These are phyloP conservation scores for Acleris literana DNA, from an alignment of 2,888 invertebrate species.

Conservation along the genomic window DNA sequence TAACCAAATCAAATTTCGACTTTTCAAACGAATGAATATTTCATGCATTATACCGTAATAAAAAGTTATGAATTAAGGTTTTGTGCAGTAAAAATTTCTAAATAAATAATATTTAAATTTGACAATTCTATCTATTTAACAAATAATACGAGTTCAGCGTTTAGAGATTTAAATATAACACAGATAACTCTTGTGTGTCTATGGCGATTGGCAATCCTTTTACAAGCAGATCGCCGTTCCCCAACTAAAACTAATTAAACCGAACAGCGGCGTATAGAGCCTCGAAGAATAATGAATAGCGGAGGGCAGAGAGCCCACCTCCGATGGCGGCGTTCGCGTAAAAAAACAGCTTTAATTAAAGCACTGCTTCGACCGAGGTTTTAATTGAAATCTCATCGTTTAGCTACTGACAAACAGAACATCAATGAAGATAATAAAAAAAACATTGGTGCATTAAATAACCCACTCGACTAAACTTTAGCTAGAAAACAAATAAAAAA, in stretches of 20 bases:
- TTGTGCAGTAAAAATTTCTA: no score
- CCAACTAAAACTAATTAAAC: slow-evolving; percentile 76
- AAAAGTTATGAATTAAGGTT: no score
- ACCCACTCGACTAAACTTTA: no score
- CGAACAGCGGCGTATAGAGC: slow-evolving; percentile 71
- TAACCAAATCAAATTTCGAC: no score
- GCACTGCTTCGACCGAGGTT: slow-evolving; percentile 54
- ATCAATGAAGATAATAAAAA: slow-evolving; percentile 4
- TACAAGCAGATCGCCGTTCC: slow-evolving; percentile 56
- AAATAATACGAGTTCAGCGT: no score
- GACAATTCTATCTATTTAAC: no score
- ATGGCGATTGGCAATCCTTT: slow-evolving; percentile 50
- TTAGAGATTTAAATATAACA: background rate
- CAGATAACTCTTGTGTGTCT: slow-evolving; percentile 11
- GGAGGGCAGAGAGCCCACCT: slow-evolving; percentile 48
- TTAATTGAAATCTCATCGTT: slow-evolving; percentile 60
- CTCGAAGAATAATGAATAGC: slow-evolving; percentile 69
- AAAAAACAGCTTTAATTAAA: slow-evolving; percentile 72
- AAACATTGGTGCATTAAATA: no score
- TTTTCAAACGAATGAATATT: no score
- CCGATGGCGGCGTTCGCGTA: slow-evolving; percentile 47
- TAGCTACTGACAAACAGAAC: slow-evolving; percentile 32
- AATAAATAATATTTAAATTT: no score
- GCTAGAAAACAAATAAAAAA: no score
- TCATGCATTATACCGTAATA: no score